Base-by-base conservation (phyloP, 2,888 invertebrate species). In the Synergus umbraculus region DNA sequence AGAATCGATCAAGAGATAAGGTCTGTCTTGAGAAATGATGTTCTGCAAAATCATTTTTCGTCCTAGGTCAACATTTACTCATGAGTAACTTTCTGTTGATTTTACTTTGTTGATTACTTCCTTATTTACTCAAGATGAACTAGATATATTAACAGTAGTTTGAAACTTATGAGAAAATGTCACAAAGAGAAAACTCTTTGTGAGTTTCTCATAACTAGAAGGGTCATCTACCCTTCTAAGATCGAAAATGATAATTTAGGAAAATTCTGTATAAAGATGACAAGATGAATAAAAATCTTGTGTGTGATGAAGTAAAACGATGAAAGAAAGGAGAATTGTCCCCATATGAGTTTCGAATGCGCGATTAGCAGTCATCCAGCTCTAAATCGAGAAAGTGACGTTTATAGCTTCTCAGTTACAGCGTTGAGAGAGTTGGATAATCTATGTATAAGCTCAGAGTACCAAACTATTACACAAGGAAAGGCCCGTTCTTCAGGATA, bases 371-470 rank as follows among this genome's bases (percentile, higher is more conserved):
- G 44, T 46, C 13, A 44, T 67, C 67, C 44, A 67, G 44, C 41
- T 12, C 67, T 67, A 67, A 67, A 44, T 67, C 67, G 44, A 67
- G 44, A 43, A 22, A 12, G 22, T 67, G 67, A 67, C 67, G 43
- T 67, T 67, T 67, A 67, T 46, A 44, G 67, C 67, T 67, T 67
- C 67, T 67, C 44, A 12, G 67, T 67, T 46, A 67, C 44, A 67
- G 67, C 22, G 67, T 22, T 44, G 67, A 67, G 46, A 46, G 46
- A 67, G 22, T 67, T 67, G 67, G 44, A 67, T 67, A 67, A 67
- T 67, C 22, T 46, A 67, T 46, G 63, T 63, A 29, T 29, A 29
- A 5, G 22, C 22, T 46, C 22, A 5, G 13, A 67, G 67, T 67
- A 46, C 46, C 22, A 22, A 13, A 18, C 22, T 46, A 67, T 67